Percentiles rank a stretch among this genome's conserved stretches.
phyloP scores from a whole-genome alignment of 2,888 invertebrate genomes.

The Macropis europaea region DNA sequence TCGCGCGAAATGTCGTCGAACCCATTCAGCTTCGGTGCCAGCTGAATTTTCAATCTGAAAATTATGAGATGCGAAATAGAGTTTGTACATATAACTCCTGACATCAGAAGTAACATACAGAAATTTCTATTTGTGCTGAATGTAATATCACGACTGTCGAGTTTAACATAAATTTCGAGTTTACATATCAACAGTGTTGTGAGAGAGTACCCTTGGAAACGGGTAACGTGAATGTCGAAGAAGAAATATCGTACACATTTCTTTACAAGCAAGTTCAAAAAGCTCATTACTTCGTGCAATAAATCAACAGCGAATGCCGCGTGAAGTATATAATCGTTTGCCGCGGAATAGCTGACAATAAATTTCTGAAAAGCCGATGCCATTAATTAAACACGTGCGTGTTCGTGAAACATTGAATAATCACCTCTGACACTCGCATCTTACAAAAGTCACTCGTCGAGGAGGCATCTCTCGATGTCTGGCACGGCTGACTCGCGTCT shows the following conservation, averaged over 20 bases:
- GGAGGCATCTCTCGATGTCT: not conserved
- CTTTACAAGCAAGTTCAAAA: not conserved
- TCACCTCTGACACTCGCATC: not conserved
- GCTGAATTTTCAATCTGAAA: not conserved
- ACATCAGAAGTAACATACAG: no score
- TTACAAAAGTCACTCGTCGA: not conserved
- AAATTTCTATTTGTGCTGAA: no score
- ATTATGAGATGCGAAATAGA: no score
- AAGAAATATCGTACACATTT: no score
- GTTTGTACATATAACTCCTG: no score
- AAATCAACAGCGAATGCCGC: constrained; percentile 6
- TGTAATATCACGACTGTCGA: no score
- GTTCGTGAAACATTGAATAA: not conserved
- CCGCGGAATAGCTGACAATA: constrained; percentile 2
- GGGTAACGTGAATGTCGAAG: not conserved
- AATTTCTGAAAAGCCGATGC: not conserved
- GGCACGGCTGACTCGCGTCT: not conserved
- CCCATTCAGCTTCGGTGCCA: not conserved
- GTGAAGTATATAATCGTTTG: not conserved
- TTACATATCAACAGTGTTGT: no score
- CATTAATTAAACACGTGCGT: constrained; percentile 30
- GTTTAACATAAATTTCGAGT: no score
- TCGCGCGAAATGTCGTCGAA: not conserved
- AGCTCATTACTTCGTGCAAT: not conserved
- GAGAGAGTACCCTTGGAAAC: no score